Conservation (phyloP, 2,113 vertebrate genomes). For the Nothobranchius furzeri region DNA sequence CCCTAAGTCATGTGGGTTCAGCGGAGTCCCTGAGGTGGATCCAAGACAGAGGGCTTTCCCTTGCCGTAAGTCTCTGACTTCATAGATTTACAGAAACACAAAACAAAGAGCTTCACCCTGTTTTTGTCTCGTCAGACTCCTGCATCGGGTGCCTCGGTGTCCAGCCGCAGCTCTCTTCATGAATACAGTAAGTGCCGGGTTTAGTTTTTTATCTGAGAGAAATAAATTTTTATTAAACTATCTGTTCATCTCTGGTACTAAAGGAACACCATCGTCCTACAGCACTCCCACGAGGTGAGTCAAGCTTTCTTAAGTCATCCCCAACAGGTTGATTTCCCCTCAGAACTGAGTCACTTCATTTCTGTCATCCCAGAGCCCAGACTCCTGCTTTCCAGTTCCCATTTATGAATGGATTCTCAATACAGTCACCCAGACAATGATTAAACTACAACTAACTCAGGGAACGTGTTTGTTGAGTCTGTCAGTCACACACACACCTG, state of each 20-base stretch:
- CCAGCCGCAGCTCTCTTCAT: constrained; percentile 64
- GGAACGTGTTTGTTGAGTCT: not conserved
- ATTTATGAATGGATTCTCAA: constrained; percentile 56
- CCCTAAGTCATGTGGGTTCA: constrained; percentile 54
- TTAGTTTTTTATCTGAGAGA: not conserved
- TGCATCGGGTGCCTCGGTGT: constrained; percentile 66
- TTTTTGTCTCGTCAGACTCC: constrained; percentile 65
- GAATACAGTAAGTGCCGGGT: constrained; percentile 68
- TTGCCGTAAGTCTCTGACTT: constrained; percentile 46
- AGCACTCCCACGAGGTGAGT: constrained; percentile 69
- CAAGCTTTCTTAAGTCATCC: not conserved
- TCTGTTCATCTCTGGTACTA: constrained; percentile 18
- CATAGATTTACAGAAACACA: not conserved
- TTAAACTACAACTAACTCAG: constrained; percentile 19
- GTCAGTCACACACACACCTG: too few relatives aligned
- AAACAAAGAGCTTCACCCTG: not conserved
- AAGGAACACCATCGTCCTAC: constrained; percentile 71
- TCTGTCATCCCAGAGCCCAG: constrained; percentile 58
- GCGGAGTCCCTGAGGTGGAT: constrained; percentile 61
- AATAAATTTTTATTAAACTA: not conserved
- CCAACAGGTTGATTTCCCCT: not conserved
- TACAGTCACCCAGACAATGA: constrained; percentile 66
- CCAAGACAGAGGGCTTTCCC: constrained; percentile 52
- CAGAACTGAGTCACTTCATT: constrained; percentile 4
- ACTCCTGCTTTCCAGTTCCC: constrained; percentile 69